Evolutionary conservation across 2,888 invertebrate species (phyloP).

Genomic region (Drosophila cracens): DNA sequence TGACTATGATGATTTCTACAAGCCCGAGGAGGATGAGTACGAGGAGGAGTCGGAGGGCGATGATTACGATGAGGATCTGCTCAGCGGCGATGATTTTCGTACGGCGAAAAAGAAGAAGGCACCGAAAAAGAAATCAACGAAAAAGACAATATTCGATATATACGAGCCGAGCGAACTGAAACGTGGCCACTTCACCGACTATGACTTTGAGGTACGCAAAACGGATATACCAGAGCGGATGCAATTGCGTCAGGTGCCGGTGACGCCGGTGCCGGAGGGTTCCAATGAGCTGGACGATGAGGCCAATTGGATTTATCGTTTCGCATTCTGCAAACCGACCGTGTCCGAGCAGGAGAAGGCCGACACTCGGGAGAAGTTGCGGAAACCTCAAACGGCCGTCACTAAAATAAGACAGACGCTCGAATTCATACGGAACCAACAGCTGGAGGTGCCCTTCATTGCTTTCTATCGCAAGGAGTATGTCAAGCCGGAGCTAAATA

Average conservation of each 20-base stretch:
- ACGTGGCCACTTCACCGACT: conserved; percentile 96
- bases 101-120: conserved; percentile 90
- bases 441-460: conserved; percentile 98
- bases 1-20: conserved; percentile 95
- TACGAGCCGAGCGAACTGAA: conserved; percentile 99
- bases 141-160: conserved; percentile 95
- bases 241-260: conserved; percentile 94
- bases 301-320: conserved; percentile 98
- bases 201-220: conserved; percentile 95
- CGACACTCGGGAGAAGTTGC: conserved; percentile 85
- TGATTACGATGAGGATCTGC: conserved; percentile 90
- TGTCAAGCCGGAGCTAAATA: conserved; percentile 96
- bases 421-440: conserved; percentile 97
- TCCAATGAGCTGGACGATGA: conserved; percentile 96
- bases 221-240: conserved; percentile 96
- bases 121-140: conserved; percentile 90
- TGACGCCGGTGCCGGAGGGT: conserved; percentile 92
- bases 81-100: conserved; percentile 88
- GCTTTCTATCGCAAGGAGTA: conserved; percentile 99
- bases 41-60: conserved; percentile 91
- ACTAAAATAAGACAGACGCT: conserved; percentile 97
- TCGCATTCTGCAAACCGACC: conserved; percentile 94
- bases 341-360: conserved; percentile 90
- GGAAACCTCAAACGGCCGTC: conserved; percentile 90
- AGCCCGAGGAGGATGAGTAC: conserved; percentile 92